phyloP scores from a whole-genome alignment of 2,888 invertebrate species.

The Venusia cambrica region DNA sequence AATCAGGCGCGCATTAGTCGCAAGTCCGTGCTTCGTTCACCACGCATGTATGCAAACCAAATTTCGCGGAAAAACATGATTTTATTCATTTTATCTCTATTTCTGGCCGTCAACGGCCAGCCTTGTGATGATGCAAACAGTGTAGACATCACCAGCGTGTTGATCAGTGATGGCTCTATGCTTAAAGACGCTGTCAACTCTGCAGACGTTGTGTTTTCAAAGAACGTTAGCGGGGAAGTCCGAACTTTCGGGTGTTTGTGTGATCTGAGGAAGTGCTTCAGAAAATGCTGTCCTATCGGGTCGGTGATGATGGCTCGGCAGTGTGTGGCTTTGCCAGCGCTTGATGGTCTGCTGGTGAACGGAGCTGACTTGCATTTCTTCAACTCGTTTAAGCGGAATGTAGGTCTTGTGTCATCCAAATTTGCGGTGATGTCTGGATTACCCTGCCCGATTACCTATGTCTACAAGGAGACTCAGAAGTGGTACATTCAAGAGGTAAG shows the following conservation, averaged over 20 bases:
- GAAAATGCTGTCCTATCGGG: slow-evolving; percentile 62
- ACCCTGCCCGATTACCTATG: slow-evolving; percentile 41
- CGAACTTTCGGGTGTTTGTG: slow-evolving; percentile 58
- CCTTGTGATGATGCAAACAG: slow-evolving; percentile 45
- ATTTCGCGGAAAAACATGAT: slow-evolving; percentile 23
- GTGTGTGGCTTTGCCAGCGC: slow-evolving; percentile 36
- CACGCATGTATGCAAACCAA: slow-evolving; percentile 8
- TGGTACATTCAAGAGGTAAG: slow-evolving; percentile 62
- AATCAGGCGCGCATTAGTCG: slow-evolving; percentile 8
- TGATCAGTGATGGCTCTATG: slow-evolving; percentile 35
- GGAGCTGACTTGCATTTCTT: slow-evolving; percentile 44
- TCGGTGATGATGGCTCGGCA: slow-evolving; percentile 28
- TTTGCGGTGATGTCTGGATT: slow-evolving; percentile 40
- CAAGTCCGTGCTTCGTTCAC: slow-evolving; percentile 3
- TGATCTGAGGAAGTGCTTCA: slow-evolving; percentile 46
- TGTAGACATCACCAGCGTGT: slow-evolving; percentile 45
- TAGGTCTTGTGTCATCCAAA: slow-evolving; percentile 34
- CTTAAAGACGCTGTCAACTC: slow-evolving; percentile 42
- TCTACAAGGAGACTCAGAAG: slow-evolving; percentile 37
- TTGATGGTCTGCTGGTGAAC: slow-evolving; percentile 38
- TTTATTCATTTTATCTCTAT: slow-evolving; percentile 29
- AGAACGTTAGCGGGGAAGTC: slow-evolving; percentile 42
- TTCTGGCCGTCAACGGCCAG: slow-evolving; percentile 36
- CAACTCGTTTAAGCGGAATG: slow-evolving; percentile 33
- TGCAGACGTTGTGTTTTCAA: slow-evolving; percentile 43